Evolutionary conservation across 1,140 invertebrate species (phyloP), one percentile per base, ranked within the genome.

Genomic region (Papilio xuthus): DNA sequence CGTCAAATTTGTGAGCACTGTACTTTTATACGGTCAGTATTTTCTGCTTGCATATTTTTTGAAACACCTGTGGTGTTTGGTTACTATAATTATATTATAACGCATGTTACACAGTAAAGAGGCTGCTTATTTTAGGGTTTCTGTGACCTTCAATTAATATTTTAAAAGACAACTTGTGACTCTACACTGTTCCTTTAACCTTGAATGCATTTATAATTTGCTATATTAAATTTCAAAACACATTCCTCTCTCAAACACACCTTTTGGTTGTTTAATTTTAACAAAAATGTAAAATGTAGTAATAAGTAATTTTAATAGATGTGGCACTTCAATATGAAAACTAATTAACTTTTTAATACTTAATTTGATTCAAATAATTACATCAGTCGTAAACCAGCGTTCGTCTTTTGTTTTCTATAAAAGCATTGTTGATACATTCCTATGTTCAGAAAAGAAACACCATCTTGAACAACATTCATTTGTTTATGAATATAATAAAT

Each of bases 1-100:
- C 37, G 12, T 78, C 12, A 67, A 67, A 28, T 78, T 26, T 20
- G 41, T 63, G 74, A 79, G 70, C 41, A 77, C 44, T 83, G 77
- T 26, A 85, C 78, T 82, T 81, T 83, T 67, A 63, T 50, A 83
- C 85, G 89, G 90, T 90, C 78, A 87, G 82, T 83, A 83, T 80
- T 79, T 79, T 77, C 71, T 60, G 78, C 32, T 60, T 80, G 50
- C 53, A 32, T 73, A 71, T 76, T 74, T 75, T 53, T 75, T 32
- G 53, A 80, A 83, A 86, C 81, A 85, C 83, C 84, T 86, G 83
- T 82, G 79, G 79, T 75, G 23, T 15, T 50, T 50, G 47, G 13
- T 50, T 50, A 18, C 60, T 67, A 15, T 28, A 28, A 63, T 13
- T 60, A 67, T 67, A 28, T 32, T 32, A 18, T 67, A 12, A 28